Evolutionary conservation across 1,140 invertebrate species (phyloP).

Genomic region (Habropoda laboriosa): DNA sequence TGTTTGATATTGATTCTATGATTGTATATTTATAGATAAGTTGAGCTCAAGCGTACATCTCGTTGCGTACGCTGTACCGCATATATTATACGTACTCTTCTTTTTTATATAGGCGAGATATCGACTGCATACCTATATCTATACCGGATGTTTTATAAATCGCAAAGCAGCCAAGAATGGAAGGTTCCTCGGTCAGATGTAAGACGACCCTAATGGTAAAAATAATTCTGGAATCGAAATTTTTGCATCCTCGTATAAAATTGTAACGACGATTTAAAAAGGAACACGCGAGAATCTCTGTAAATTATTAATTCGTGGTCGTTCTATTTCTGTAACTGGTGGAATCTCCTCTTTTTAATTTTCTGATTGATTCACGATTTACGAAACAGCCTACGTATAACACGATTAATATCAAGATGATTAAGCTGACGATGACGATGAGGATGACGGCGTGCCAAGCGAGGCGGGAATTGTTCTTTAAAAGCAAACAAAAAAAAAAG

Average conservation of each 20-base stretch:
- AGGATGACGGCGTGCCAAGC: constrained; percentile 63
- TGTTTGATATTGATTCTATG: constrained; percentile 75
- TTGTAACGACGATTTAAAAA: neutral
- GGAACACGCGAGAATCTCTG: too few species aligned
- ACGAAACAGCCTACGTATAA: constrained; percentile 15
- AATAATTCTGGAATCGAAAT: neutral
- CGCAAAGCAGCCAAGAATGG: constrained; percentile 17
- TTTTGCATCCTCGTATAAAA: neutral
- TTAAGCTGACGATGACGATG: constrained; percentile 45
- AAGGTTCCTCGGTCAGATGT: neutral
- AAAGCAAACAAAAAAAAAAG: constrained; percentile 68
- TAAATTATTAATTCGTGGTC: neutral
- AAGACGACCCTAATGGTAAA: neutral
- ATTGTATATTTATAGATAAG: constrained; percentile 72
- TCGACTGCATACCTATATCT: constrained; percentile 51
- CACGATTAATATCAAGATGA: constrained; percentile 41
- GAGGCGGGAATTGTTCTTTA: constrained; percentile 75
- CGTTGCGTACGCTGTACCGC: constrained; percentile 62
- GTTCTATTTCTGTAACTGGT: neutral
- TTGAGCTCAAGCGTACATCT: constrained; percentile 67
- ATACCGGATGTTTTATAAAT: constrained; percentile 37
- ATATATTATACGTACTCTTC: constrained; percentile 52
- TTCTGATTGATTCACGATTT: constrained; percentile 19
- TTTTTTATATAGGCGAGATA: constrained; percentile 57
- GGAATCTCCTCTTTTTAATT: neutral